phyloP scores from a whole-genome alignment of 2,113 vertebrate genomes.

The Semicossyphus pulcher region DNA sequence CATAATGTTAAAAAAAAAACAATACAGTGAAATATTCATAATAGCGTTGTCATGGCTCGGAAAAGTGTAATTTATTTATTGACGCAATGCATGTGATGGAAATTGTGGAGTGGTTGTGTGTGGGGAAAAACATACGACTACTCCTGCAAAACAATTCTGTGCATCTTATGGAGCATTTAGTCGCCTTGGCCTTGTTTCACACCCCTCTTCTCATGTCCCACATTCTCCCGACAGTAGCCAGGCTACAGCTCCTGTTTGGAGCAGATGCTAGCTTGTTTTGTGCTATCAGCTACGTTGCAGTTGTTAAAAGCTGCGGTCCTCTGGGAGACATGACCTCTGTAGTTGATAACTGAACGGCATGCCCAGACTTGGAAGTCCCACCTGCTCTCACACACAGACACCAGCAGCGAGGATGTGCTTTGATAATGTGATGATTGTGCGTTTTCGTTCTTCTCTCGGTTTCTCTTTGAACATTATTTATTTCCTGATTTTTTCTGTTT shows the following conservation, averaged over 20 bases:
- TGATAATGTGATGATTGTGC: slow-evolving; percentile 5
- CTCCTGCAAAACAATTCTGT: background rate
- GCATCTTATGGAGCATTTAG: background rate
- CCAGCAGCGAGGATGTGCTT: background rate
- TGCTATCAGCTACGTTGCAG: slow-evolving; percentile 23
- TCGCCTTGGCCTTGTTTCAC: slow-evolving; percentile 16
- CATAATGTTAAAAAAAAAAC: slow-evolving; percentile 59
- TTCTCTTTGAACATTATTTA: background rate
- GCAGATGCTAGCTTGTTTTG: background rate
- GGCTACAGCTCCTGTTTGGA: background rate
- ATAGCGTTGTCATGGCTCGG: slow-evolving; percentile 51
- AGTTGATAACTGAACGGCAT: slow-evolving; percentile 5
- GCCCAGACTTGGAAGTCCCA: slow-evolving; percentile 22
- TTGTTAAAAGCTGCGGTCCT: slow-evolving; percentile 23
- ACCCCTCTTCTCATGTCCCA: background rate
- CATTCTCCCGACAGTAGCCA: slow-evolving; percentile 14
- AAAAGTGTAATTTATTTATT: slow-evolving; percentile 67
- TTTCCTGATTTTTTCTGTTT: background rate
- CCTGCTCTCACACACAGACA: slow-evolving; percentile 22
- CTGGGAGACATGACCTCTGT: slow-evolving; percentile 21
- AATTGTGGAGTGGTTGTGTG: slow-evolving; percentile 32
- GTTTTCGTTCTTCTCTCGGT: background rate
- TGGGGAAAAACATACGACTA: slow-evolving; percentile 23
- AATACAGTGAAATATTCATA: slow-evolving; percentile 77
- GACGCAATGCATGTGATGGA: slow-evolving; percentile 56